Percentiles rank a stretch among this genome's conserved stretches.
Evolutionary conservation across 1,140 invertebrate genomes (phyloP).

Genomic region (Drosophila arawakana): DNA sequence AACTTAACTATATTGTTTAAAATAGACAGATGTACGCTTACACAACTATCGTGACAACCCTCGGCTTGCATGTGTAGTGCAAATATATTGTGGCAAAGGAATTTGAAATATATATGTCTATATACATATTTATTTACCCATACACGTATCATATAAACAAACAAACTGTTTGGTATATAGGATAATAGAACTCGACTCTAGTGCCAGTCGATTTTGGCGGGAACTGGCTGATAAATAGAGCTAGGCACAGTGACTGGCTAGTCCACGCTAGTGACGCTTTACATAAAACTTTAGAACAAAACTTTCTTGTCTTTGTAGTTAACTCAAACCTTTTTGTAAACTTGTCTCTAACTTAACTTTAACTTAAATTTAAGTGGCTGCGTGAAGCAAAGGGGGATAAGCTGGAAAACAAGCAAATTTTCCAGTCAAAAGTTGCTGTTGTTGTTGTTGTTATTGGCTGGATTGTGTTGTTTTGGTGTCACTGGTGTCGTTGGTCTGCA

Average conservation of each 20-base stretch:
- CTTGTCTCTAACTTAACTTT: conserved; percentile 24
- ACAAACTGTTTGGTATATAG: conserved; percentile 10
- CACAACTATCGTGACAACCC: conserved; percentile 8
- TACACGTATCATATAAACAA: conserved; percentile 7
- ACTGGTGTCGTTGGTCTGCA: conserved; percentile 48
- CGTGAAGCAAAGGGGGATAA: conserved; percentile 36
- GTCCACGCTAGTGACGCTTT: not conserved
- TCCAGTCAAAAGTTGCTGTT: conserved; percentile 37
- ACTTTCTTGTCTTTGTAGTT: conserved; percentile 14
- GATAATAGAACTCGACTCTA: conserved; percentile 7
- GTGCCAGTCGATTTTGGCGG: conserved; percentile 40
- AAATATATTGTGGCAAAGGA: conserved; percentile 36
- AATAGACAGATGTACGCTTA: no score
- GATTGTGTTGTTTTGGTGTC: conserved; percentile 32
- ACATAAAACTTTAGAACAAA: not conserved
- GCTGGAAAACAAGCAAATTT: conserved; percentile 35
- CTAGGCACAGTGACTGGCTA: not conserved
- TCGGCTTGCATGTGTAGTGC: conserved; percentile 46
- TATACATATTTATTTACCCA: not conserved
- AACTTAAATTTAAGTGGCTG: conserved; percentile 46
- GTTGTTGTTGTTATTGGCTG: conserved; percentile 29
- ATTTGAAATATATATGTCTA: not conserved
- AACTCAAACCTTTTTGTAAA: conserved; percentile 17
- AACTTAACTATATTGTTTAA: no score
- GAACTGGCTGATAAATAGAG: conserved; percentile 26